These are phyloP conservation scores for Zele albiditarsus DNA, from an alignment of 2,888 invertebrate genomes.

Conservation along the genomic window DNA sequence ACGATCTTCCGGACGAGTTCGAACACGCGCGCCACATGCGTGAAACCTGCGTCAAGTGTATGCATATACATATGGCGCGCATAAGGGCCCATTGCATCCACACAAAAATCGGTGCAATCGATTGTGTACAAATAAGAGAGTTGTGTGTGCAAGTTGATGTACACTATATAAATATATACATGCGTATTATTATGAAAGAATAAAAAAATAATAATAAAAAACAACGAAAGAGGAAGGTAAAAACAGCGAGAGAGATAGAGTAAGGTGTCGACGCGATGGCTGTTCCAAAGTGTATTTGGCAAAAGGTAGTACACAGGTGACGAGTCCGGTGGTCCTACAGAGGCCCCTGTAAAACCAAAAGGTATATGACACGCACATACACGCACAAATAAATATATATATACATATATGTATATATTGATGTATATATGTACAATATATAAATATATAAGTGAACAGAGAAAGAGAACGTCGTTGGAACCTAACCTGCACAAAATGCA, in stretches of 20 bases:
- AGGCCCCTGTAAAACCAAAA: constrained; percentile 36
- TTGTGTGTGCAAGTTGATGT: background rate
- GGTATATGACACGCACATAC: constrained; percentile 47
- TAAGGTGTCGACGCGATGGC: constrained; percentile 42
- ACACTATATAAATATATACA: background rate
- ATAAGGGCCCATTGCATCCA: constrained; percentile 22
- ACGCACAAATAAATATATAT: constrained; percentile 30
- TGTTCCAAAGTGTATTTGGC: constrained; percentile 29
- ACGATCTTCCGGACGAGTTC: constrained; percentile 30
- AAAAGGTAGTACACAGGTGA: constrained; percentile 67
- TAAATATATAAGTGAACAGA: background rate
- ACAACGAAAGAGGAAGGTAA: background rate
- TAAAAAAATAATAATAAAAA: background rate
- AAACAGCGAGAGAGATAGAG: constrained; percentile 34
- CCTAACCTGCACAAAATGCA: constrained; percentile 59
- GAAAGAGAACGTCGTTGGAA: constrained; percentile 18
- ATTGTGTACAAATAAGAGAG: background rate
- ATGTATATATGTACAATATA: constrained; percentile 3
- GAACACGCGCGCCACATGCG: background rate
- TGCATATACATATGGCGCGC: background rate
- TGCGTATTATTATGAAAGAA: background rate
- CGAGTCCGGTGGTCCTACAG: constrained; percentile 69
- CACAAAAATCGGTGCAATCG: constrained; percentile 21
- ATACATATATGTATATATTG: constrained; percentile 23
- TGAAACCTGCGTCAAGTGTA: constrained; percentile 14